Conservation (phyloP, 2,797 vertebrate genomes). For the Muscicapa comitata region DNA sequence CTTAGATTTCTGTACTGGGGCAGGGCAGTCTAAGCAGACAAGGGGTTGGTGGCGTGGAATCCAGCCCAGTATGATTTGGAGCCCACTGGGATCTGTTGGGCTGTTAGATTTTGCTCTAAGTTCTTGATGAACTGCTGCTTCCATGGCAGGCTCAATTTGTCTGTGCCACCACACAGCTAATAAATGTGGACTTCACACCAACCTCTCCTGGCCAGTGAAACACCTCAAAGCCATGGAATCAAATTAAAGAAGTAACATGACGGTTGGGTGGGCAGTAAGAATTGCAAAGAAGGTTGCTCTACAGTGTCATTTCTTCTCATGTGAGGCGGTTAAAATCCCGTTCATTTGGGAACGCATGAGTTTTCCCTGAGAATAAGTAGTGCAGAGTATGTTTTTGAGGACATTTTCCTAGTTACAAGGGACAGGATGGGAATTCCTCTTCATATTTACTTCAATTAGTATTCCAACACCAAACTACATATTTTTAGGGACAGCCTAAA, state of each 20-base stretch:
- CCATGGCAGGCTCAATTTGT: background rate
- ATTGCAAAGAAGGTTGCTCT: background rate
- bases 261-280: background rate
- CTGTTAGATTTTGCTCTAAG: background rate
- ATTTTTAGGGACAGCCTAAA: background rate
- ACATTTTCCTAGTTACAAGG: background rate
- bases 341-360: background rate
- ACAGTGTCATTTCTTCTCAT: background rate
- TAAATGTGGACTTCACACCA: background rate
- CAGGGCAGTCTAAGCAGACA: background rate
- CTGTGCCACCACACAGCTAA: background rate
- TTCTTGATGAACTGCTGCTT: background rate
- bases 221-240: background rate
- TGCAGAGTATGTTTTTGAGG: background rate
- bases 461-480: accelerated
- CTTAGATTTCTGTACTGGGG: constrained; percentile 55
- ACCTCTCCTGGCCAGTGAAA: background rate
- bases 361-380: background rate
- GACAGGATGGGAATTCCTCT: background rate
- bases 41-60: background rate
- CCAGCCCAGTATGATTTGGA: background rate
- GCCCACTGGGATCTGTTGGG: background rate
- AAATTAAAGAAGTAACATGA: background rate
- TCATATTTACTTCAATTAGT: background rate
- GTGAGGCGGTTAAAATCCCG: accelerated